Base-by-base conservation (phyloP, 2,888 invertebrate species). In the Euzophera pinguis region DNA sequence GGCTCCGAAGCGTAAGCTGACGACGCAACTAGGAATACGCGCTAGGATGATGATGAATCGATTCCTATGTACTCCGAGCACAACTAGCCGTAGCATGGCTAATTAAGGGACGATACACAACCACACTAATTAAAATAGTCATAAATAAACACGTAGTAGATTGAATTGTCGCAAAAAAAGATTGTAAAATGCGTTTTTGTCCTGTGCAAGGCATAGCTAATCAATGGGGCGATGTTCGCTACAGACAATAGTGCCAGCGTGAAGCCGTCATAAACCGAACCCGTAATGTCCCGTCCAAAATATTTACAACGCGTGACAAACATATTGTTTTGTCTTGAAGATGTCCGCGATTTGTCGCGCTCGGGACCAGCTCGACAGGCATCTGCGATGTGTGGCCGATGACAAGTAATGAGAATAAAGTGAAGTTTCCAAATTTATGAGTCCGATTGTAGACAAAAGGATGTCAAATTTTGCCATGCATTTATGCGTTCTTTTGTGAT, bases 271-370 rank as follows among this genome's bases (percentile, higher is more conserved):
- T 88, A 88, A 89, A 89, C 81, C 78, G 80, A 77, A 73, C 60
- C 72, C 77, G 78, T 83, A 79, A 84, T 82, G 74, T 71, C 64
- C 76, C 70, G 84, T 85, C 89, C 85, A 88, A 89, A 89, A 89
- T 88, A 89, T 88, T 89, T 88, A 89, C 88, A 72, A 75, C 81
- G 84, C 86, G 84, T 88, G 87, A 87, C 88, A 86, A 89, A 86
- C 79, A 64, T 59, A 66, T 62, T 66, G 67, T 74, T 84, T 87
- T 88, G 86, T 88, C 82, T 85, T 68, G 69, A 55, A 73, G 78
- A 78, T 78, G 85, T 85, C 80, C 81, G 62, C 72, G 66, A 87
- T 89, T 88, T 75, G 89, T 64, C 68, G 62, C 83, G 84, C 80
- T 76, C 75, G 74, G 79, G 81, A 73, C 5, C 9, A 8, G 3